Evolutionary conservation across 2,888 invertebrate species (phyloP), one percentile per base, ranked within the genome.

Genomic region (Cephus runcator): DNA sequence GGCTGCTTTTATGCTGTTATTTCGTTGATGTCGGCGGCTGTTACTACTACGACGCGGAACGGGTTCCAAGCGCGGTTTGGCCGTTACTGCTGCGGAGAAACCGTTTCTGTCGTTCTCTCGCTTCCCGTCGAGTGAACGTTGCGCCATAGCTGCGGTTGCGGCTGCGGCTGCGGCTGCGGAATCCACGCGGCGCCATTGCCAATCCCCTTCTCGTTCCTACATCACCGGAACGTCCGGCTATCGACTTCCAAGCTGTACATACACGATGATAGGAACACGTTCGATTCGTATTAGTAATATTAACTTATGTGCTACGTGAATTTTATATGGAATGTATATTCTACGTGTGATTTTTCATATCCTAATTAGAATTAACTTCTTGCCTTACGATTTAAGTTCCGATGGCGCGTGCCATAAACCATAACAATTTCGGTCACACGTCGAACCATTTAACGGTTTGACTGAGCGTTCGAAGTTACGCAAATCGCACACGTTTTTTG

Each of bases 161-260:
- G 85, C 83, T 87, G 87, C 85, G 87, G 85, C 83, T 87, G 87
- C 87, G 86, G 84, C 85, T 87, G 86, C 89, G 90, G 90, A 89
- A 89, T 88, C 85, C 81, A 86, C 84, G 84, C 87, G 77, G 82
- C 89, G 85, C 81, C 84, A 86, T 85, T 85, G 87, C 85, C 82
- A 83, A 75, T 75, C 73, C 34, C 31, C 35, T 35, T 31, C 56
- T 71, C 33, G 71, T 71, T 33, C 33, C 71, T 71, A 71, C 23
- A 23, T 56, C 23, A 2, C 9, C 56, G 56, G 56, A 56, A 56
- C 71, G 33, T 71, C 71, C 12, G 71, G 31, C 69, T 73, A 73
- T 77, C 73, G 74, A 79, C 79, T 77, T 69, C 73, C 76, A 34
- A 23, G 31, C 79, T 34, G 31, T 71, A 56, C 23, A 56, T 71